Conservation (phyloP, 2,888 invertebrate species). For the Drosophila mettleri region DNA sequence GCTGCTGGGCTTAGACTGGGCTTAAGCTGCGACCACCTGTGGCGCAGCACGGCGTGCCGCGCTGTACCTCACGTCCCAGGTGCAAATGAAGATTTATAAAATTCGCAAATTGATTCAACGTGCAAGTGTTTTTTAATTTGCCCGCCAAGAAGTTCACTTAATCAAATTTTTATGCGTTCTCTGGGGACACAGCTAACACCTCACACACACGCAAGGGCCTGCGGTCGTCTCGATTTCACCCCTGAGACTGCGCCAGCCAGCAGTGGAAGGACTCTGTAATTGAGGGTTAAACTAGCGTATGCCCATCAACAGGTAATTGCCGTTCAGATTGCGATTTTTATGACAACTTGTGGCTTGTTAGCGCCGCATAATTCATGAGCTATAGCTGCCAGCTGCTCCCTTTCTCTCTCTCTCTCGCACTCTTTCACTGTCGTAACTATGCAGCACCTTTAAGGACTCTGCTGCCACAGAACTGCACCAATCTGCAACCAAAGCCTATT, state of each 20-base stretch:
- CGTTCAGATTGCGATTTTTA: slow-evolving; percentile 71
- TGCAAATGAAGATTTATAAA: slow-evolving; percentile 83
- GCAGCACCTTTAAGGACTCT: not conserved
- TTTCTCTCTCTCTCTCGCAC: too few species aligned
- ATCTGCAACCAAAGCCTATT: not conserved
- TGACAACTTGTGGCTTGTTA: slow-evolving; percentile 78
- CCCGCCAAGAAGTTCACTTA: slow-evolving; percentile 51
- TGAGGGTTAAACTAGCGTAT: slow-evolving; percentile 75
- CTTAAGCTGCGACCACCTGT: slow-evolving; percentile 64
- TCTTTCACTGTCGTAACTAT: not conserved
- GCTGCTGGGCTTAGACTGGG: slow-evolving; percentile 37
- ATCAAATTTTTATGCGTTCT: slow-evolving; percentile 82
- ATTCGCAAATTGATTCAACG: slow-evolving; percentile 78
- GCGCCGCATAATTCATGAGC: slow-evolving; percentile 70
- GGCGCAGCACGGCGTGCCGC: slow-evolving; percentile 30
- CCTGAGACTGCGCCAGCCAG: slow-evolving; percentile 44
- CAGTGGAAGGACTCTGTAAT: slow-evolving; percentile 50
- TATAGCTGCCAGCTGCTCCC: not conserved
- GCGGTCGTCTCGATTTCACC: slow-evolving; percentile 70
- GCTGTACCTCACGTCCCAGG: slow-evolving; percentile 69
- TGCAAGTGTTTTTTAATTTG: slow-evolving; percentile 75
- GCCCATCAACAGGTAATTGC: slow-evolving; percentile 82
- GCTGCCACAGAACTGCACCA: not conserved
- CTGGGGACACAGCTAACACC: slow-evolving; percentile 57
- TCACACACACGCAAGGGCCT: slow-evolving; percentile 22